Evolutionary conservation across 2,113 vertebrate genomes (phyloP).

Genomic region (Rafetus swinhoei): DNA sequence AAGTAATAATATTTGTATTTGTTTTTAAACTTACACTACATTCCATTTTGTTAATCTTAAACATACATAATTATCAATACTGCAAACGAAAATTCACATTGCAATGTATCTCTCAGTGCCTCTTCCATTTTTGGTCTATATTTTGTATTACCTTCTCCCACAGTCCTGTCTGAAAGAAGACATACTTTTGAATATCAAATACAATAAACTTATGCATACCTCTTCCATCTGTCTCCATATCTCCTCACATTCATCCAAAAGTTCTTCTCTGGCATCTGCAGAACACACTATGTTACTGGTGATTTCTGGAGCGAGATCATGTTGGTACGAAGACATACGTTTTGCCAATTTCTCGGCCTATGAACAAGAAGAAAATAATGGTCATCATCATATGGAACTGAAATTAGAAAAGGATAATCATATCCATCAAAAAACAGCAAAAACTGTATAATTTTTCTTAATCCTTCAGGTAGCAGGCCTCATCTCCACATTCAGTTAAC

Average conservation of each 20-base stretch:
- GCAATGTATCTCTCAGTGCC: background rate
- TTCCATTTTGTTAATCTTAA: background rate
- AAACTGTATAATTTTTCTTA: background rate
- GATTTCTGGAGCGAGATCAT: conserved; percentile 36
- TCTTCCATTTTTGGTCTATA: background rate
- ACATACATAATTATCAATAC: background rate
- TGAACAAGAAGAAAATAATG: conserved; percentile 22
- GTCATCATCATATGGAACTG: background rate
- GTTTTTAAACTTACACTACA: background rate
- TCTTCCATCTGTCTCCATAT: conserved; percentile 76
- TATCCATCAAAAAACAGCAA: background rate
- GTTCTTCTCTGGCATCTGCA: conserved; percentile 36
- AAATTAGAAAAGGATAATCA: background rate
- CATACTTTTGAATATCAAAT: background rate
- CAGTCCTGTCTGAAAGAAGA: background rate
- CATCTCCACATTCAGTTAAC: too few relatives aligned
- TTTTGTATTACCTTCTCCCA: background rate
- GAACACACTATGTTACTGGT: background rate
- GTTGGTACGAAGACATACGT: conserved; percentile 43
- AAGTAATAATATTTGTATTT: background rate
- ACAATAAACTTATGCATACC: conserved; percentile 60
- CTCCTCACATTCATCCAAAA: conserved; percentile 73
- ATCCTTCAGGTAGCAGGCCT: background rate
- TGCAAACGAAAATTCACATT: background rate
- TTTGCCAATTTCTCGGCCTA: conserved; percentile 40